These are phyloP conservation scores for Sebastes steindachneri DNA, from an alignment of 2,797 vertebrate species.

Conservation along the genomic window DNA sequence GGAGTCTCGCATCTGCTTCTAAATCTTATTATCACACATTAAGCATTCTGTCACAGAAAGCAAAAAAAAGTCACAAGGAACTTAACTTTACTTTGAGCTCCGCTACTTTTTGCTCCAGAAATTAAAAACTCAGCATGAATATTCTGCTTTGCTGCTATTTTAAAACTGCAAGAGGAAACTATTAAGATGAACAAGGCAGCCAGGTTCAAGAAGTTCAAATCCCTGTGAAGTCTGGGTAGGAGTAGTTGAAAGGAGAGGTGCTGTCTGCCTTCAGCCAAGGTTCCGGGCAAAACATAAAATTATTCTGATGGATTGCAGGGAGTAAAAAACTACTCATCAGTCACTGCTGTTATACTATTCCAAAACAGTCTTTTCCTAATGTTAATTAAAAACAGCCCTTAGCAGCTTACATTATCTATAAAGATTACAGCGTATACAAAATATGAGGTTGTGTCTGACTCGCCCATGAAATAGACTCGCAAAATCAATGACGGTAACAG, in stretches of 20 bases:
- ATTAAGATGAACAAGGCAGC: constrained; percentile 23
- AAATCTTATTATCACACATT: neutral
- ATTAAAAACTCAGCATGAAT: constrained; percentile 21
- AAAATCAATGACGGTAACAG: constrained; percentile 49
- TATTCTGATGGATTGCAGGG: constrained; percentile 25
- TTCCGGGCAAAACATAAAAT: constrained; percentile 44
- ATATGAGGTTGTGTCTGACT: constrained; percentile 26
- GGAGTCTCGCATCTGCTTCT: neutral
- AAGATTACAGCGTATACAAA: constrained; percentile 24
- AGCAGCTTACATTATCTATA: constrained; percentile 35
- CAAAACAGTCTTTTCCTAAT: constrained; percentile 30
- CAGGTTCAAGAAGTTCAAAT: constrained; percentile 28
- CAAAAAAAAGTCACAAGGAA: neutral
- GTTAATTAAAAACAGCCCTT: constrained; percentile 55
- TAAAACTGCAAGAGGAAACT: constrained; percentile 1
- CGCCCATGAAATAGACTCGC: constrained; percentile 37
- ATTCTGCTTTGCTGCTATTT: constrained; percentile 33
- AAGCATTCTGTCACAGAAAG: neutral
- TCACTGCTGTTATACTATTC: constrained; percentile 11
- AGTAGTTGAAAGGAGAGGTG: constrained; percentile 35
- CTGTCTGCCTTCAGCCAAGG: constrained; percentile 35
- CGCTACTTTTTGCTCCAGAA: neutral
- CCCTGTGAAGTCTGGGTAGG: constrained; percentile 33
- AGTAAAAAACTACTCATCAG: constrained; percentile 22
- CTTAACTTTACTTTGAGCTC: constrained; percentile 9